These are phyloP conservation scores for Allenopithecus nigroviridis DNA, from an alignment of 2,797 vertebrate species.

Conservation along the genomic window DNA sequence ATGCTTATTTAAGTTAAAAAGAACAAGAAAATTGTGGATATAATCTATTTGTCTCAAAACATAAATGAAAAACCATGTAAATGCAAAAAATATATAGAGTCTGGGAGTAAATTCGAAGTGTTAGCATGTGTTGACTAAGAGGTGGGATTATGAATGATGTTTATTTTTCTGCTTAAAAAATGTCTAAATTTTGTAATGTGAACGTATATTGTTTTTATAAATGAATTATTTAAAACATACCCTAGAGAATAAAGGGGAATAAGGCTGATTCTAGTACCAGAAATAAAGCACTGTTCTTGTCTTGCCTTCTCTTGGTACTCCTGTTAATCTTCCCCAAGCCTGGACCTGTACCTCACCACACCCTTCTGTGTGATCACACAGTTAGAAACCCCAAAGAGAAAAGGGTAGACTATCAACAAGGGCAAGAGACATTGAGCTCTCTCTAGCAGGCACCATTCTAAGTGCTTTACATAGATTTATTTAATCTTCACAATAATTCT, in stretches of 20 bases:
- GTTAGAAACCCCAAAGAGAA: neutral
- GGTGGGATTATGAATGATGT: neutral
- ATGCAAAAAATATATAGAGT: neutral
- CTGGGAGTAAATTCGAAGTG: neutral
- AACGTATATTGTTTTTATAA: neutral
- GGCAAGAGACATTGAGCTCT: neutral
- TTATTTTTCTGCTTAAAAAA: neutral
- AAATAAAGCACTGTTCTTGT: neutral
- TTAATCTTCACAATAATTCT: neutral
- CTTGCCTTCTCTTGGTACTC: neutral
- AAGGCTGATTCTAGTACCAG: neutral
- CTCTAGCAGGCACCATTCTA: neutral
- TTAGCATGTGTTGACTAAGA: neutral
- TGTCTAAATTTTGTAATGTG: neutral
- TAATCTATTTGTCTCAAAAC: slow-evolving; percentile 1
- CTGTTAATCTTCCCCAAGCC: neutral
- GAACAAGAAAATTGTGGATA: neutral
- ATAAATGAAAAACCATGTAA: neutral
- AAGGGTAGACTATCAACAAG: neutral
- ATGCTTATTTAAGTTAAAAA: neutral
- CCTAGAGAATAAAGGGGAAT: neutral
- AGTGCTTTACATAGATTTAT: neutral
- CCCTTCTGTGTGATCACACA: neutral
- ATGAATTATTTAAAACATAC: neutral
- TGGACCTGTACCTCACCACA: neutral